A percentile compares a stretch with the other conserved stretches of the same genome.
phyloP scores from a whole-genome alignment of 2,888 invertebrate species.

The Amphipoea oculea region DNA sequence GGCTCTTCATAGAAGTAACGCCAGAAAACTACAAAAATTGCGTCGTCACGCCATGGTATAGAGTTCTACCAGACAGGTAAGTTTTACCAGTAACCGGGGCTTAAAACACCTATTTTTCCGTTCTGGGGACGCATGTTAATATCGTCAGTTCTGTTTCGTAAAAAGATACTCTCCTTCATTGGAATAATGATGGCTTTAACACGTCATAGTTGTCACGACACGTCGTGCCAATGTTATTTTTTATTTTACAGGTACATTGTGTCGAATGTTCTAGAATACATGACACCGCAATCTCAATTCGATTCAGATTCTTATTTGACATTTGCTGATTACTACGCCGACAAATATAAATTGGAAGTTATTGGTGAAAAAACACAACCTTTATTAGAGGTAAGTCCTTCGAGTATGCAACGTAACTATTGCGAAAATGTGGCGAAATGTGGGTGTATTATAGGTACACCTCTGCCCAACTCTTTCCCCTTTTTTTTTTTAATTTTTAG shows the following conservation, averaged over 20 bases:
- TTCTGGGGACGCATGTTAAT: background rate
- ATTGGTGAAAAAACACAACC: conserved; percentile 92
- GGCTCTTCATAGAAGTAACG: conserved; percentile 86
- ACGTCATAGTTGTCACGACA: background rate
- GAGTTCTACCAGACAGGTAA: conserved; percentile 87
- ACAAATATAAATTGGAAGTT: conserved; percentile 93
- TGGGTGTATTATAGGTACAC: too few relatives aligned
- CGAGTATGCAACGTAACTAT: background rate
- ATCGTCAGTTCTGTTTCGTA: background rate
- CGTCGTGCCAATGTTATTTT: background rate
- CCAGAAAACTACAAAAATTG: conserved; percentile 92
- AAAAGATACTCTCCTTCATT: background rate
- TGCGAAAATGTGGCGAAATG: too few relatives aligned
- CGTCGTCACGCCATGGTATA: conserved; percentile 97
- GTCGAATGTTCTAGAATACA: conserved; percentile 92
- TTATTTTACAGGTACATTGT: conserved; percentile 91
- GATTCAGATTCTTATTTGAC: conserved; percentile 90
- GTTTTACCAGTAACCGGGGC: conserved; percentile 19
- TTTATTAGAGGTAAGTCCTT: conserved; percentile 93
- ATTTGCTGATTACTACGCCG: conserved; percentile 94
- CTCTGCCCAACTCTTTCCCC: too few relatives aligned
- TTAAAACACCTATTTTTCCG: background rate
- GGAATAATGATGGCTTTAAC: background rate
- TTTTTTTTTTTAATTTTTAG: background rate
- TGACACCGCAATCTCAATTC: conserved; percentile 92